phyloP scores from a whole-genome alignment of 2,113 vertebrate genomes.

The Dasyornis broadbenti region DNA sequence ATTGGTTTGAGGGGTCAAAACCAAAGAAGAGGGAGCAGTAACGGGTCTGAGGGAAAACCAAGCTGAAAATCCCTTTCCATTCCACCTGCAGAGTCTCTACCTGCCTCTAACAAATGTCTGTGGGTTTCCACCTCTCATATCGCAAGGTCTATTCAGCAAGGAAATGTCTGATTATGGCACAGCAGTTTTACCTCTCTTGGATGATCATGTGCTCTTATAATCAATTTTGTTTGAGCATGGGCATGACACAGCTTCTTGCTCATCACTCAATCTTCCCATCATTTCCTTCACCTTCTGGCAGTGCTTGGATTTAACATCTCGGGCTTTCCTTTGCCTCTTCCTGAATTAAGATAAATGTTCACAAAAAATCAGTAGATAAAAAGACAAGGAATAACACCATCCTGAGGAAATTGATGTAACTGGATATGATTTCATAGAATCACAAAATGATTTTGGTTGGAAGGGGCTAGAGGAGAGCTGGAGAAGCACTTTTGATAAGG shows the following conservation, averaged over 20 bases:
- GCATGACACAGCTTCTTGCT: background rate
- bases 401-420: background rate
- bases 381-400: background rate
- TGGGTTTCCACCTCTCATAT: background rate
- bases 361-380: background rate
- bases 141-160: background rate
- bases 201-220: background rate
- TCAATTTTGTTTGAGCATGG: background rate
- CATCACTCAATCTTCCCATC: background rate
- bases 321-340: background rate
- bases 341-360: background rate
- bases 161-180: background rate
- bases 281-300: background rate
- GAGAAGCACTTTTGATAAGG: background rate
- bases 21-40: background rate
- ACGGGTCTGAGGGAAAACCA: background rate
- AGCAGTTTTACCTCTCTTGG: background rate
- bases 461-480: background rate
- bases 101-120: background rate
- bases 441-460: background rate
- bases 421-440: background rate
- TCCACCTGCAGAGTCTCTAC: background rate
- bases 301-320: background rate
- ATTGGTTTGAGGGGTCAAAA: background rate
- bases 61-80: background rate